Evolutionary conservation across 2,113 vertebrate species (phyloP).

Genomic region (Cervus canadensis): DNA sequence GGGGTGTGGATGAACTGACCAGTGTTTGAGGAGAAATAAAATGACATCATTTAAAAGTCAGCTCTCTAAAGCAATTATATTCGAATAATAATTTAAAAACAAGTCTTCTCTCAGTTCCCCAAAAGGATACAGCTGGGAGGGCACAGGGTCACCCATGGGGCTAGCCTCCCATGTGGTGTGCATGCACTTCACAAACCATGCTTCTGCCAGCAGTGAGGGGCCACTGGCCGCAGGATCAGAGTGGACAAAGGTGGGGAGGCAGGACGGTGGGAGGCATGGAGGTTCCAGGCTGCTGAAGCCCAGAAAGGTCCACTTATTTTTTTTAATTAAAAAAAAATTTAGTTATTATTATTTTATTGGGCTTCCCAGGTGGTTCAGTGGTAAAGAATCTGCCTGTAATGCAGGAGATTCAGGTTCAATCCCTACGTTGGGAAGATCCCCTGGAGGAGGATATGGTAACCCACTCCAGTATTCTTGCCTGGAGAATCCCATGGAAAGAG

Average conservation of each 20-base stretch:
- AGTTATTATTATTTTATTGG: background rate
- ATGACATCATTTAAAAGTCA: background rate
- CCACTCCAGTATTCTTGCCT: background rate
- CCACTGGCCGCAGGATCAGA: background rate
- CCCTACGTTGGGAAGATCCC: background rate
- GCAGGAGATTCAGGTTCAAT: background rate
- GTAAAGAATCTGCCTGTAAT: background rate
- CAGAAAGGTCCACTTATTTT: background rate
- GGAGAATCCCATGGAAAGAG: background rate
- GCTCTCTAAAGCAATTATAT: background rate
- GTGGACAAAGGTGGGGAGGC: background rate
- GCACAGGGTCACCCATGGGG: background rate
- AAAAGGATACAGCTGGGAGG: background rate
- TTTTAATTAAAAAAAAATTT: background rate
- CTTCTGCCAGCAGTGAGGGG: background rate
- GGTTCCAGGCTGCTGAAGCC: background rate
- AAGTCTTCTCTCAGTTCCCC: background rate
- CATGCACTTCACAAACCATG: background rate
- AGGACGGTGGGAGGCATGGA: fast-evolving
- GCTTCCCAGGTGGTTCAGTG: background rate
- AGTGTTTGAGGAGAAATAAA: background rate
- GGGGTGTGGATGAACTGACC: fast-evolving
- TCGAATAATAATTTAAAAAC: background rate
- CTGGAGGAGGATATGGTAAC: background rate
- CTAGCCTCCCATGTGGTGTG: background rate